Base-by-base conservation (phyloP, 2,797 vertebrate species). In the Harpagifer antarcticus region DNA sequence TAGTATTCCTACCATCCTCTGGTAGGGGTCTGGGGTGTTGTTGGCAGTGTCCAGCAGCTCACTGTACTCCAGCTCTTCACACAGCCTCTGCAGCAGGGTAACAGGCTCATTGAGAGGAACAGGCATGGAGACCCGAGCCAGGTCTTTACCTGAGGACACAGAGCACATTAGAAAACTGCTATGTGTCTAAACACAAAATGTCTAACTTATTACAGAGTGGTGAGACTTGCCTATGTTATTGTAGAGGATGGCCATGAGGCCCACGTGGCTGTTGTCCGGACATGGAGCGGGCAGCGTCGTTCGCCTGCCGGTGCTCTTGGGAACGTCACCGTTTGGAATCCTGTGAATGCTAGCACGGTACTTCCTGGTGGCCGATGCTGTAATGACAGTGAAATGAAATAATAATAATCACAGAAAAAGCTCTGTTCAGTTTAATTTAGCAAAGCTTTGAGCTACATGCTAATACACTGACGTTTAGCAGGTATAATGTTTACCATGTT, bases 41-140 rank as follows among this genome's bases (percentile, higher is more conserved):
- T 72, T 96, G 85, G 97, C 97, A 0, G 91, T 93, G 76, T 97
- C 97, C 86, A 98, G 92, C 74, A 98, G 94, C 60, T 94, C 93
- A n/a, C 94, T 95, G 90, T 97, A 98, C 89, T 98, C 97, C 52
- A 98, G 94, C 88, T 98, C 97, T 83, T 97, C 97, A 13, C 96
- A 97, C 66, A 98, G 93, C 11, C 97, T 92, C 94, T 98, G 97
- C 76, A 98, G 95, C 1, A 96, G 95, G 88, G 92, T 94, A 7
- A 96, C 72, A 0, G 95, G 95, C 76, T 96, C 95, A 31, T 96
- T 96, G 52, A 98, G 96, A 72, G 96, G 95, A 43, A 96, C 96
- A 0, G 97, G 96, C 97, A 98, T 97, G 0, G 97, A 97, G 75
- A 98, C 96, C 0, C 95, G 95, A 3, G 97, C 97, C 92, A 98